Conservation (phyloP, 30 jellyfish, hydroid and myxozoan species). For the Haliclystus octoradiatus region DNA sequence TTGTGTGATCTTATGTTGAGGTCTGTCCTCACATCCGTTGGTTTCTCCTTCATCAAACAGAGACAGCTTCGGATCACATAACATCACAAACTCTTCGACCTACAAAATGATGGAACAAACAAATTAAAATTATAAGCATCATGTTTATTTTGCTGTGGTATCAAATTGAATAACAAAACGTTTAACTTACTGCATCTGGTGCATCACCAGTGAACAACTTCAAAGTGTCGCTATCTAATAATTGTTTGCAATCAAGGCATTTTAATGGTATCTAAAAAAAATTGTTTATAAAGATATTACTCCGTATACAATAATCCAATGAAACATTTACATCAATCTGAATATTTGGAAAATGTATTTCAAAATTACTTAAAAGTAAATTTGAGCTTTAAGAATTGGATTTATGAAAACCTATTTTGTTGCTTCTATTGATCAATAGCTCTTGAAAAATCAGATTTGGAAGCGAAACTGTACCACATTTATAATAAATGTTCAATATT, state of each 20-base stretch:
- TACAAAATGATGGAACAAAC: neutral
- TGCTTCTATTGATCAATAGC: too few species aligned
- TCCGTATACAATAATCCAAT: too few species aligned
- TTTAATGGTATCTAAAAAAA: conserved; percentile 49
- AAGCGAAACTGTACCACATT: too few species aligned
- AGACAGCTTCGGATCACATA: conserved; percentile 66
- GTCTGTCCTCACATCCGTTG: conserved; percentile 60
- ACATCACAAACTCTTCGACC: conserved; percentile 72
- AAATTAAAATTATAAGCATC: neutral
- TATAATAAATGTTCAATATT: too few species aligned
- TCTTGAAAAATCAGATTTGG: too few species aligned
- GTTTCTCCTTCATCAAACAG: conserved; percentile 40
- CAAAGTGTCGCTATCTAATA: conserved; percentile 41
- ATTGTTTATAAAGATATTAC: too few species aligned
- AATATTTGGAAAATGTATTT: too few species aligned
- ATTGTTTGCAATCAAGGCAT: conserved; percentile 78
- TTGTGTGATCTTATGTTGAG: conserved; percentile 78
- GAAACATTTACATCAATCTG: too few species aligned
- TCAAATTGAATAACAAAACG: neutral
- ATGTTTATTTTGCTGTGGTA: neutral
- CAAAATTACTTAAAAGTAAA: too few species aligned
- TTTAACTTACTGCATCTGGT: conserved; percentile 63
- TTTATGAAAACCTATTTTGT: too few species aligned
- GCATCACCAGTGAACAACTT: conserved; percentile 75
- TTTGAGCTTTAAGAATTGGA: too few species aligned